Evolutionary conservation across 2,888 invertebrate species (phyloP), one percentile per base, ranked within the genome.

Genomic region (Trypoxylon attenuatum): DNA sequence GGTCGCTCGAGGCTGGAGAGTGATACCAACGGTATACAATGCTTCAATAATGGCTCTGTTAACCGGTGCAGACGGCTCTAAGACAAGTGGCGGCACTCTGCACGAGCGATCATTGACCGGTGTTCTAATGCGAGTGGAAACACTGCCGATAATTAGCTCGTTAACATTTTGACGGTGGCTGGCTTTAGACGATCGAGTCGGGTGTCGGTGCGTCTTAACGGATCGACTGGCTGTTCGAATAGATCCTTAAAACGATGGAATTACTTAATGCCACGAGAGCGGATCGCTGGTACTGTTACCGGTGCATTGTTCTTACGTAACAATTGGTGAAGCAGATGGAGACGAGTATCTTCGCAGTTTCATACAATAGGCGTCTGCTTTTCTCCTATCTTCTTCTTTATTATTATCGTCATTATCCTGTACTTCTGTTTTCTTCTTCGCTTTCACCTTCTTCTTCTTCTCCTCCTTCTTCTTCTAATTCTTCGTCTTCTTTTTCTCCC

Each of bases 251-350:
- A 42, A 27, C 61, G 5, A 22, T 21, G 22, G 43, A 51, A 18
- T 51, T 41, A 23, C 39, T 22, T 25, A 19, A 45, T 23, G 41
- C 39, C 19, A n/a, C 13, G n/a, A 16, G n/a, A 16, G 29, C 18
- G 41, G 46, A 57, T 46, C 13, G 46, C 21, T 23, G n/a, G 8
- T 57, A 46, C 46, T 46, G 46, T 57, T 23, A 23, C 13, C 23
- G 8, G 43, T 21, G 8, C 8, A 45, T 56, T 5, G 50, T 42
- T 19, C n/a, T 46, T 62, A 47, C 51, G 41, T 39, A 51, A 56
- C 39, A 19, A 50, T 23, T 19, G 25, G 8, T 10, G 10, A 5
- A 18, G n/a, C 6, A 19, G 25, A 43, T 13, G 22, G 0, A 22
- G 15, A 6, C 19, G 18, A 1, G 15, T 43, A 25, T 46, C 39